Base-by-base conservation (phyloP, 2,113 vertebrate genomes). In the Melospiza melodia region DNA sequence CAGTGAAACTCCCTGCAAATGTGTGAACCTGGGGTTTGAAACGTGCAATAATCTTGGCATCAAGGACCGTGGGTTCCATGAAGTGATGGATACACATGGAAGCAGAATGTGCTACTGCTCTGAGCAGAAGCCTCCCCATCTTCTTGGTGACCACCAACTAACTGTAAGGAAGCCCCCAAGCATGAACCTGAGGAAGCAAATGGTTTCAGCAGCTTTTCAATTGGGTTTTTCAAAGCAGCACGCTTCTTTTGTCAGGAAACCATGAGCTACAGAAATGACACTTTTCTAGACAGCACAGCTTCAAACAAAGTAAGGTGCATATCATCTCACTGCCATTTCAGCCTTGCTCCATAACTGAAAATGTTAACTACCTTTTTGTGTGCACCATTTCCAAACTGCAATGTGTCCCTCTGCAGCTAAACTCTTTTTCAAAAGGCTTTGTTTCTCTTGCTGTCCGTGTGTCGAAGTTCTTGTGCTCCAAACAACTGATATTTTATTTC, bases 401-500 rank as follows among this genome's bases (percentile, higher is more conserved):
- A 27, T 0, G 0, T 17, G 23, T 33, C 16, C 35, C 39, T 82
- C 33, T 21, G 30, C 37, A 57, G 58, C 44, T 87, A 33, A 71
- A 83, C 27, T 62, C 37, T 89, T 44, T 44, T 77, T 33, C 7
- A 44, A 48, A 80, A 78, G 23, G 37, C 21, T 90, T 91, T 89
- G n/a, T 92, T 79, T 46, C 44, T 52, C 22, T 81, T 30, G 19
- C 73, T 85, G 84, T 82, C 74, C 0, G 0, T 81, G 46, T 72
- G 65, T 84, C 14, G 10, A 77, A 86, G n/a, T 89, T 94, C 43
- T 77, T 4, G 0, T 67, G 39, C 69, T 65, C 69, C 41, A 88
- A 63, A 81, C 39, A 91, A 69, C 54, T 25, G 66, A 92, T 69
- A 81, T 84, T 84, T 94, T 89, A 76, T 92, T 95, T 97, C 63